Percentiles rank a stretch among this genome's conserved stretches.
Conservation (phyloP, 2,888 invertebrate species). For the Eupithecia pulchellata region DNA sequence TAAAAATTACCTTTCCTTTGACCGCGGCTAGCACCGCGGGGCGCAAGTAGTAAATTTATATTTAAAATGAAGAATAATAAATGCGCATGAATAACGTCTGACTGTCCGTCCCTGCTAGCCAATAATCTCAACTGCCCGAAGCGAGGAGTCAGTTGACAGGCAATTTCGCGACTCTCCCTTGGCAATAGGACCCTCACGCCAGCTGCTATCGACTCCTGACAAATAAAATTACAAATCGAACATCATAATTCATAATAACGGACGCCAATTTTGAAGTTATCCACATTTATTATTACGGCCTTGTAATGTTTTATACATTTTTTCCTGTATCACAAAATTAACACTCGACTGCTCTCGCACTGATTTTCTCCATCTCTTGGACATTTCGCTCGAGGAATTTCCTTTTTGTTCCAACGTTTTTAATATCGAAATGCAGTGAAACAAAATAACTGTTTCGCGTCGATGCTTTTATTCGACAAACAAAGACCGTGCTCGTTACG, state of each 20-base stretch:
- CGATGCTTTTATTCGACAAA: slow-evolving; percentile 41
- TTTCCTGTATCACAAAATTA: neutral
- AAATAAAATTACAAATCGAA: slow-evolving; percentile 11
- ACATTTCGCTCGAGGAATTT: neutral
- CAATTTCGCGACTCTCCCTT: slow-evolving; percentile 28
- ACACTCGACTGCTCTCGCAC: neutral
- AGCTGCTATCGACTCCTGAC: slow-evolving; percentile 21
- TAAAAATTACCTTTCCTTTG: too few relatives aligned
- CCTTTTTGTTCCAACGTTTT: slow-evolving; percentile 22
- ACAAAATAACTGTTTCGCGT: slow-evolving; percentile 36
- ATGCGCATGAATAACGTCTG: neutral
- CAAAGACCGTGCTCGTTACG: slow-evolving; percentile 53
- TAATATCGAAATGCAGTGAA: slow-evolving; percentile 36
- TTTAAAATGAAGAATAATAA: slow-evolving; percentile 1
- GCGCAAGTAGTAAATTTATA: too few relatives aligned
- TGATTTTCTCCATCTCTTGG: neutral
- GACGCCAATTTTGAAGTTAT: neutral
- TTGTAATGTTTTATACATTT: neutral
- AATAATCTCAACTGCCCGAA: slow-evolving; percentile 26
- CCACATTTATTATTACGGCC: too few relatives aligned
- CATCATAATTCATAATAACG: slow-evolving; percentile 3
- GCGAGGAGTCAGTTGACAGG: slow-evolving; percentile 32
- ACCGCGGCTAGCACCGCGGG: too few relatives aligned
- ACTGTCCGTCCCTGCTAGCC: slow-evolving; percentile 2
- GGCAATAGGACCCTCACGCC: slow-evolving; percentile 5